phyloP scores from a whole-genome alignment of 2,113 vertebrate genomes.

The Eptatretus burgeri region DNA sequence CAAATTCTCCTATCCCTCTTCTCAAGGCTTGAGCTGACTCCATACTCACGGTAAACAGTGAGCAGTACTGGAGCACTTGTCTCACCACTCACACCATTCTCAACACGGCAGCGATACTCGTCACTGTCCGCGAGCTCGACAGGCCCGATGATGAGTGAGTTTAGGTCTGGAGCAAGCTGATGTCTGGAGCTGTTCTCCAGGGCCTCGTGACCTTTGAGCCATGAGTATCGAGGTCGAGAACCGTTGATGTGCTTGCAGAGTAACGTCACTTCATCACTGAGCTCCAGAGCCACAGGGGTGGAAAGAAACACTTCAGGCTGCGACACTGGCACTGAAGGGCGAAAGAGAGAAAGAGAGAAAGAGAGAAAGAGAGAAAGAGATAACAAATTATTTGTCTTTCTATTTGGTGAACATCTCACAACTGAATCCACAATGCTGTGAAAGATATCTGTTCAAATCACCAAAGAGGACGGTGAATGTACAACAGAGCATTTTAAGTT shows the following conservation, averaged over 20 bases:
- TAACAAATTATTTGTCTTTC: too few relatives aligned
- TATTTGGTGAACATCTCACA: too few relatives aligned
- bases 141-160: constrained; percentile 1
- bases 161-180: neutral
- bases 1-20: too few relatives aligned
- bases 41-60: constrained; percentile 4
- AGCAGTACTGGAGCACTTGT: constrained; percentile 2
- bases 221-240: neutral
- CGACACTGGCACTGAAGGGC: neutral
- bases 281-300: constrained; percentile 5
- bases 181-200: constrained; percentile 1
- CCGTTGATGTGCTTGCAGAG: neutral
- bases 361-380: too few relatives aligned
- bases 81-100: constrained; percentile 1
- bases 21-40: too few relatives aligned
- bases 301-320: neutral
- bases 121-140: constrained; percentile 3
- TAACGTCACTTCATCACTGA: neutral
- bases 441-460: too few relatives aligned
- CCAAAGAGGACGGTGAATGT: too few relatives aligned
- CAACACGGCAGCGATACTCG: neutral
- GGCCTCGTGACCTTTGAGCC: constrained; percentile 2
- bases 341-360: too few relatives aligned
- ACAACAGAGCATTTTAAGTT: too few relatives aligned
- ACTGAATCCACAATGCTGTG: too few relatives aligned